A percentile compares a stretch with the other conserved stretches of the same genome.
Conservation (phyloP, 2,797 vertebrate species). For the Kryptolebias ocellatus region DNA sequence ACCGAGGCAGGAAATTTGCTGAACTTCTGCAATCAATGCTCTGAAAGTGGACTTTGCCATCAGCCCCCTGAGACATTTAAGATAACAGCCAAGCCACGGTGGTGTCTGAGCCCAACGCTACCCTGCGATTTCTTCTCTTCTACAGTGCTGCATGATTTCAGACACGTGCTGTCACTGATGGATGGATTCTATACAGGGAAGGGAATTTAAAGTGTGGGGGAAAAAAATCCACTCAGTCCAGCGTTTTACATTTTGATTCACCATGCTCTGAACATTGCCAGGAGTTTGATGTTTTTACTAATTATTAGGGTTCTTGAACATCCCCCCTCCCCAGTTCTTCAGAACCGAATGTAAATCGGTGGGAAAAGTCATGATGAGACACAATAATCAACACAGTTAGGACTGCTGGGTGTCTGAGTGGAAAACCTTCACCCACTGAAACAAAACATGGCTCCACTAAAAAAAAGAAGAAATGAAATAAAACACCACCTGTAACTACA, state of each 20-base stretch:
- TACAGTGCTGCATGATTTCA: slow-evolving; percentile 9
- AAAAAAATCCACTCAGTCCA: neutral
- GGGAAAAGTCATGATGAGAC: neutral
- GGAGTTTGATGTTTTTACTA: slow-evolving; percentile 16
- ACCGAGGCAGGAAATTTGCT: slow-evolving; percentile 75
- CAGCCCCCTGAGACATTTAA: slow-evolving; percentile 56
- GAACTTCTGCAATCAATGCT: slow-evolving; percentile 69
- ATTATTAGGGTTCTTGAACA: slow-evolving; percentile 19
- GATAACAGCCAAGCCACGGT: slow-evolving; percentile 39
- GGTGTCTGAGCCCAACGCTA: slow-evolving; percentile 13
- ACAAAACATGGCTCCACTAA: no score
- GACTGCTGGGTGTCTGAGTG: no score
- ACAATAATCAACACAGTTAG: neutral
- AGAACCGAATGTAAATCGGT: no score
- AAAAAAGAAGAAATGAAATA: no score
- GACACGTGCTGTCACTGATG: slow-evolving; percentile 4
- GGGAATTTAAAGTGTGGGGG: neutral
- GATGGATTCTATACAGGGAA: slow-evolving; percentile 2
- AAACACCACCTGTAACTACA: no score
- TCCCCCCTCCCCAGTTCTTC: neutral
- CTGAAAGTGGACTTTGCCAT: slow-evolving; percentile 60
- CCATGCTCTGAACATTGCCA: slow-evolving; percentile 20
- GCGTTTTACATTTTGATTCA: neutral
- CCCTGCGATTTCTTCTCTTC: slow-evolving; percentile 18
- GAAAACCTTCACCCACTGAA: no score